A percentile compares a stretch with the other conserved stretches of the same genome.
Evolutionary conservation across 2,888 invertebrate genomes (phyloP).

Genomic region (Leucophenga montana): DNA sequence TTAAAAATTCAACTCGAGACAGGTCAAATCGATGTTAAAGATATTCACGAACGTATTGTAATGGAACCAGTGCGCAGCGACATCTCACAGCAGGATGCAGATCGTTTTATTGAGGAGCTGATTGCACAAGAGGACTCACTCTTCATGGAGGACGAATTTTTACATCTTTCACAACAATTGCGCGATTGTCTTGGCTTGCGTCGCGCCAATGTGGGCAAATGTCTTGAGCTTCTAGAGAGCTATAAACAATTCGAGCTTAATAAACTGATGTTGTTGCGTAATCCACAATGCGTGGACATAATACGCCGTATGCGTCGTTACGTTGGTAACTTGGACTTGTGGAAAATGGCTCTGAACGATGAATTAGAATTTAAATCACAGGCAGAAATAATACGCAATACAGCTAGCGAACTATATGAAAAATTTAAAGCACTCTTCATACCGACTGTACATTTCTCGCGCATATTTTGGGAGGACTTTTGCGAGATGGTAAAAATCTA

Average conservation of each 20-base stretch:
- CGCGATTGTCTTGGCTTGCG: constrained; percentile 71
- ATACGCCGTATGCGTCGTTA: constrained; percentile 84
- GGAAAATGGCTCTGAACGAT: constrained; percentile 80
- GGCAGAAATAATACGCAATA: constrained; percentile 80
- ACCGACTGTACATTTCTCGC: constrained; percentile 70
- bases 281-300: constrained; percentile 85
- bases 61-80: constrained; percentile 74
- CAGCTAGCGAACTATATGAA: constrained; percentile 77
- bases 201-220: constrained; percentile 81
- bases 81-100: constrained; percentile 63
- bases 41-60: constrained; percentile 77
- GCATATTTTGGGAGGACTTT: constrained; percentile 83
- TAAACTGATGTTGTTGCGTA: constrained; percentile 85
- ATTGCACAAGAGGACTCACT: constrained; percentile 68
- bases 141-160: constrained; percentile 67
- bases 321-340: constrained; percentile 84
- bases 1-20: constrained; percentile 78
- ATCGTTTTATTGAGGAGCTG: constrained; percentile 67
- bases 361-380: constrained; percentile 79
- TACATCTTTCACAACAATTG: constrained; percentile 66
- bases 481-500: constrained; percentile 80
- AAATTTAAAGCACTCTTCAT: constrained; percentile 77
- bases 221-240: constrained; percentile 81
- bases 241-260: constrained; percentile 74
- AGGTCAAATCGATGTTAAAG: constrained; percentile 77